A percentile compares a stretch with the other conserved stretches of the same genome.
Evolutionary conservation across 1,140 invertebrate species (phyloP).

Genomic region (Drosophila kurseongensis): DNA sequence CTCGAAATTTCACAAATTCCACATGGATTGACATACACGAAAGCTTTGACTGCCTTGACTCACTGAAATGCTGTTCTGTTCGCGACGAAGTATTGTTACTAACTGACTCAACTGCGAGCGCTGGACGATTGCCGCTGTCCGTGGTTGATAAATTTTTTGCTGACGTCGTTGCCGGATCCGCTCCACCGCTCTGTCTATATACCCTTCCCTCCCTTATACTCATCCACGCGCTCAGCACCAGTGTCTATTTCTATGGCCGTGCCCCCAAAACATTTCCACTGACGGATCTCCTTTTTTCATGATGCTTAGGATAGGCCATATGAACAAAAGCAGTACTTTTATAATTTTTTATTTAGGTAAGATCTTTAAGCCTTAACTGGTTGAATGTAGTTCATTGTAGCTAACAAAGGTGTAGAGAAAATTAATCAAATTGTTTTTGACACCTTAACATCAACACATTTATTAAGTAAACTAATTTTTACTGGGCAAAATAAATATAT

Average conservation of each 20-base stretch:
- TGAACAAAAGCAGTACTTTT: neutral
- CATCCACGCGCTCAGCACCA: conserved; percentile 31
- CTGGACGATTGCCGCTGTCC: conserved; percentile 44
- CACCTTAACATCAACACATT: neutral
- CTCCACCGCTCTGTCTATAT: neutral
- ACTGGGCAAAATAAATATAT: neutral
- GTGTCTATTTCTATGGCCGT: conserved; percentile 43
- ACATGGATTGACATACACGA: conserved; percentile 57
- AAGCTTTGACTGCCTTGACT: conserved; percentile 32
- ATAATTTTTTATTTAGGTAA: neutral
- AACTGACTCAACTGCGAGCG: conserved; percentile 40
- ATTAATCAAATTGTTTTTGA: neutral
- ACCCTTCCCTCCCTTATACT: conserved; percentile 4
- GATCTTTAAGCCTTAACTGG: neutral
- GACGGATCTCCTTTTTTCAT: neutral
- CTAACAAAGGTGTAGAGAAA: neutral
- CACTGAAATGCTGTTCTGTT: conserved; percentile 66
- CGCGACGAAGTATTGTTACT: conserved; percentile 77
- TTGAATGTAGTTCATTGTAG: conserved; percentile 1
- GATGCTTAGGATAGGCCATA: conserved; percentile 20
- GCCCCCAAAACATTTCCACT: conserved; percentile 57
- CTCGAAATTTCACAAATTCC: conserved; percentile 66
- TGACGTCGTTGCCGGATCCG: conserved; percentile 33
- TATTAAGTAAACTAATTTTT: neutral
- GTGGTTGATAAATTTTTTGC: conserved; percentile 37